Conservation (phyloP, 2,113 vertebrate genomes). For the Porphyrio hochstetteri region DNA sequence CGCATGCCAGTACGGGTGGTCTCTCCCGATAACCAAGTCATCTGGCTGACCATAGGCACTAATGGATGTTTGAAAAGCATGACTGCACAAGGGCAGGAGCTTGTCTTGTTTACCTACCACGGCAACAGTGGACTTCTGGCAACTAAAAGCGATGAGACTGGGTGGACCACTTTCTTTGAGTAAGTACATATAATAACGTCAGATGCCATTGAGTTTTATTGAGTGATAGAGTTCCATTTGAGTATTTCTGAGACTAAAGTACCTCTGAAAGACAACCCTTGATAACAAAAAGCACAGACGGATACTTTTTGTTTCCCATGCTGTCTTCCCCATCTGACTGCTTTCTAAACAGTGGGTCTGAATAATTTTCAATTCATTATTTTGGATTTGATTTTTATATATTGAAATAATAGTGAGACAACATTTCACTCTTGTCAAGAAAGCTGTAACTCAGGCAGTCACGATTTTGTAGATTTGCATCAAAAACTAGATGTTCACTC, state of each 20-base stretch:
- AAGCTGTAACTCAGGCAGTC: slow-evolving; percentile 24
- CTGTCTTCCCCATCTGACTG: not conserved
- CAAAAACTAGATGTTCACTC: slow-evolving; percentile 60
- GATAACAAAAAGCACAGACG: not conserved
- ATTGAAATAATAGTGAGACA: slow-evolving; percentile 57
- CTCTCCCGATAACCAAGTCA: slow-evolving; percentile 95
- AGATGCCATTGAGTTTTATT: not conserved
- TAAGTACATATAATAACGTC: slow-evolving; percentile 75
- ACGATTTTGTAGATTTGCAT: slow-evolving; percentile 56
- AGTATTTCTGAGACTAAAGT: not conserved
- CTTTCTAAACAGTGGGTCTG: not conserved
- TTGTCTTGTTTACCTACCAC: slow-evolving; percentile 95
- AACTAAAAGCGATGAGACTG: slow-evolving; percentile 94
- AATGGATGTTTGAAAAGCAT: slow-evolving; percentile 93
- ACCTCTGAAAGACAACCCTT: not conserved
- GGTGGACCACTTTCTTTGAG: slow-evolving; percentile 99
- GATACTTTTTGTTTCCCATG: not conserved
- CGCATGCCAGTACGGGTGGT: slow-evolving; percentile 94
- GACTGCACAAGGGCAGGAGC: slow-evolving; percentile 91
- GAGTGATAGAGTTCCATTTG: not conserved
- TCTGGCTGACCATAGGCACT: slow-evolving; percentile 94
- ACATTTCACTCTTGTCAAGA: slow-evolving; percentile 62
- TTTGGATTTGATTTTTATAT: slow-evolving; percentile 2
- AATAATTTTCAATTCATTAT: slow-evolving; percentile 5
- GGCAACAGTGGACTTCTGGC: slow-evolving; percentile 94